phyloP scores from a whole-genome alignment of 2,888 invertebrate species.

The Drosophila mettleri region DNA sequence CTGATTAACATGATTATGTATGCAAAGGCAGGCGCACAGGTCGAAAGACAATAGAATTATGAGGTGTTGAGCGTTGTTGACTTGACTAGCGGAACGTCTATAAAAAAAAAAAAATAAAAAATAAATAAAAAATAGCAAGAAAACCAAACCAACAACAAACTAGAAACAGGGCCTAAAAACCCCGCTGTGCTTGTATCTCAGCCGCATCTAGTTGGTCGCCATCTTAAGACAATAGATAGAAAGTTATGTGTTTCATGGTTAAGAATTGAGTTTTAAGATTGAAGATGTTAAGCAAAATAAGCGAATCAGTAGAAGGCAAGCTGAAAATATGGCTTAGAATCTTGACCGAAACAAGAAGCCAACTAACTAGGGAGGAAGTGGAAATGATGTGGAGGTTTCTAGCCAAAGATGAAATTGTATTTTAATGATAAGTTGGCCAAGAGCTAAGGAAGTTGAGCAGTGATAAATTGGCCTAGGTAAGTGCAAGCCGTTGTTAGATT shows the following conservation, averaged over 20 bases:
- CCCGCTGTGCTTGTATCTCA: conserved; percentile 19
- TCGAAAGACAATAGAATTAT: conserved; percentile 77
- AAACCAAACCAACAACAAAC: conserved; percentile 23
- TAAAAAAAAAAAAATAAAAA: conserved; percentile 36
- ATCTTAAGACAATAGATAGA: conserved; percentile 68
- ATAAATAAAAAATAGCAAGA: conserved; percentile 16
- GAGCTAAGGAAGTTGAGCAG: conserved; percentile 15
- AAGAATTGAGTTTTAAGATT: conserved; percentile 39
- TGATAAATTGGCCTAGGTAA: conserved; percentile 34
- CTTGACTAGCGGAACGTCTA: conserved; percentile 72
- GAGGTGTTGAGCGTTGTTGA: conserved; percentile 75
- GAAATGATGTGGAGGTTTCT: conserved; percentile 48
- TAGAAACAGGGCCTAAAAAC: conserved; percentile 35
- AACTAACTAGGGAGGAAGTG: conserved; percentile 44
- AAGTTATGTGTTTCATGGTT: conserved; percentile 64
- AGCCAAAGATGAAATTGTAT: conserved; percentile 53
- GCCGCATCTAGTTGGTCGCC: conserved; percentile 26
- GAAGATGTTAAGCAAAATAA: conserved; percentile 24
- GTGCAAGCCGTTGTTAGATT: neutral
- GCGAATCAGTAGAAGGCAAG: neutral
- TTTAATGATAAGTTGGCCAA: conserved; percentile 54
- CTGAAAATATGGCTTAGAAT: conserved; percentile 1
- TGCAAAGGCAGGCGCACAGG: conserved; percentile 52
- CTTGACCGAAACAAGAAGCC: conserved; percentile 21
- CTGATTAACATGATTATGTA: conserved; percentile 74